A percentile compares a stretch with the other conserved stretches of the same genome.
Evolutionary conservation across 2,797 vertebrate genomes (phyloP).

Genomic region (Dipus sagitta): DNA sequence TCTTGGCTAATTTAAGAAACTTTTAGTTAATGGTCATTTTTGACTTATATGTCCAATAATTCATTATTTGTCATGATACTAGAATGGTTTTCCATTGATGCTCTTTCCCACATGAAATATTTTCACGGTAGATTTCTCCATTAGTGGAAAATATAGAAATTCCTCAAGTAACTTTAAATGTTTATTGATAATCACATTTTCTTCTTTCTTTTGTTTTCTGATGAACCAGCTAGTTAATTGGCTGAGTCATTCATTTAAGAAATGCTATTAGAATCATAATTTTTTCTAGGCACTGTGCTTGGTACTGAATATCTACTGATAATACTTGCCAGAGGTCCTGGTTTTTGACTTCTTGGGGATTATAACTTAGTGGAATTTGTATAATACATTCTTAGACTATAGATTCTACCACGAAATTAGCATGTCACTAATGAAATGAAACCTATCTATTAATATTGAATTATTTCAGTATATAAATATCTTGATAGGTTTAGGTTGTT

Average conservation of each 20-base stretch:
- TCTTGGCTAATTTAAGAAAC: constrained; percentile 27
- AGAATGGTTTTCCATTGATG: background rate
- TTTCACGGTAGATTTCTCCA: background rate
- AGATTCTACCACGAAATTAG: background rate
- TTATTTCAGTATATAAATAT: background rate
- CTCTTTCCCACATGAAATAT: background rate
- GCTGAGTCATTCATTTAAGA: constrained; percentile 16
- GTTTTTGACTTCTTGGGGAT: background rate
- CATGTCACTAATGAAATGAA: constrained; percentile 3
- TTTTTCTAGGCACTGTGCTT: background rate
- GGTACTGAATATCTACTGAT: background rate
- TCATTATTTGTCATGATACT: background rate
- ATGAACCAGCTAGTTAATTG: background rate
- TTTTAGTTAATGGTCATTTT: background rate
- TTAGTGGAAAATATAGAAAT: background rate
- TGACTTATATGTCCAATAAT: background rate
- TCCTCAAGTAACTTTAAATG: background rate
- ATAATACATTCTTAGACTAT: background rate
- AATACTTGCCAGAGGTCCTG: background rate
- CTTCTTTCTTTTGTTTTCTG: constrained; percentile 20
- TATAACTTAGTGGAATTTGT: background rate
- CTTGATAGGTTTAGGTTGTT: background rate
- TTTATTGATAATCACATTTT: constrained; percentile 17
- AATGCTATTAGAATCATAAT: constrained; percentile 6
- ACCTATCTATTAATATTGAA: background rate